Conservation (phyloP, 2,797 vertebrate species). For the Myotis planiceps region DNA sequence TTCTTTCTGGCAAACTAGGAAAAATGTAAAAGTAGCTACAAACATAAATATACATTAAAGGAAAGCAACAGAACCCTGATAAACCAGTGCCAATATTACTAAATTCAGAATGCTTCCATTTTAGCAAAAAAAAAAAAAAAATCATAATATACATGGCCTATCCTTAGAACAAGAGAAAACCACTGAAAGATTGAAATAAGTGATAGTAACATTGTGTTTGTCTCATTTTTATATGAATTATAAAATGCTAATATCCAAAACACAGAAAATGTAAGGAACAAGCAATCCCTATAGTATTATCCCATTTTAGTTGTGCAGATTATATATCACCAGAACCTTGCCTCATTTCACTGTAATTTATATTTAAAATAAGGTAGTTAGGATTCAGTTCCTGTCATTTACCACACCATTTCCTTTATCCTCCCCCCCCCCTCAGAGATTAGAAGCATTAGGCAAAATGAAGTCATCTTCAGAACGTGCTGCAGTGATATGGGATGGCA, state of each 20-base stretch:
- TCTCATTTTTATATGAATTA: constrained; percentile 5
- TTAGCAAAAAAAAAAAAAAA: constrained; percentile 10
- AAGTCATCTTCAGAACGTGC: constrained; percentile 68
- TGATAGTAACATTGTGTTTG: neutral
- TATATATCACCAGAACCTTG: constrained; percentile 17
- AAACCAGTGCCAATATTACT: neutral
- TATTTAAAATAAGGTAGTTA: constrained; percentile 72
- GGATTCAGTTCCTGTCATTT: constrained; percentile 62
- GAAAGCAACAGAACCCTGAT: neutral
- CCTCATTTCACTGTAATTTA: constrained; percentile 77
- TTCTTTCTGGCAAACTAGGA: neutral
- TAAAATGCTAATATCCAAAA: constrained; percentile 23
- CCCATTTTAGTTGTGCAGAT: neutral
- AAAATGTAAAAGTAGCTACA: neutral
- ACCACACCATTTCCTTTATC: constrained; percentile 51
- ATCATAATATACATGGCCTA: neutral
- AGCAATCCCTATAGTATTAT: neutral
- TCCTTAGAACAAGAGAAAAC: constrained; percentile 34
- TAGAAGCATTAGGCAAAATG: constrained; percentile 69
- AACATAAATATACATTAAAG: neutral
- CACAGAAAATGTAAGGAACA: constrained; percentile 13
- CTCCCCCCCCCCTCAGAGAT: neutral
- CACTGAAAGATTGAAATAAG: constrained; percentile 21
- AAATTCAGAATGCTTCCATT: constrained; percentile 24
- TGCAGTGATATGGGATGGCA: constrained; percentile 64